These are phyloP conservation scores for Cistogaster globosa DNA, from an alignment of 2,888 invertebrate genomes.

Conservation along the genomic window DNA sequence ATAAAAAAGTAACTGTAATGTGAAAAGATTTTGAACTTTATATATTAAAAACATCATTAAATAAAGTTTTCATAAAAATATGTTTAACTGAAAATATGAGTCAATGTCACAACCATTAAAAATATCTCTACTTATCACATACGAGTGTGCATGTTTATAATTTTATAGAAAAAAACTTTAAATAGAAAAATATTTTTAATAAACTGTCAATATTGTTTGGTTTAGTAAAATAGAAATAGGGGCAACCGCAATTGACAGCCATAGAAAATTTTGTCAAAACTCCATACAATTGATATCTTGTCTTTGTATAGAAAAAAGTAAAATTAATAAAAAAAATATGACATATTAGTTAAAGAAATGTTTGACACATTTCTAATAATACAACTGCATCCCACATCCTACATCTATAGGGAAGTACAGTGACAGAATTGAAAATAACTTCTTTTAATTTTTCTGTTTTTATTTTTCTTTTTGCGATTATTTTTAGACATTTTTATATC, in stretches of 20 bases:
- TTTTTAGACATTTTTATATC: no score
- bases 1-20: not conserved
- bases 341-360: not conserved
- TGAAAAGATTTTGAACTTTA: not conserved
- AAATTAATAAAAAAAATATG: not conserved
- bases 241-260: slow-evolving; percentile 36
- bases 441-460: no score
- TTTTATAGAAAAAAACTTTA: not conserved
- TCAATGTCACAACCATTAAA: not conserved
- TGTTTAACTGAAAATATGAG: not conserved
- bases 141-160: no score
- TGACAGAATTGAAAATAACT: no score
- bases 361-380: not conserved
- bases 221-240: slow-evolving; percentile 7
- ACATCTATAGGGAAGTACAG: not conserved
- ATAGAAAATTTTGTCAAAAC: slow-evolving; percentile 14
- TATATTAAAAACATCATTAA: not conserved
- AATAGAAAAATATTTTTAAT: slow-evolving; percentile 18
- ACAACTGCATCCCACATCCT: no score
- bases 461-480: no score
- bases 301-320: not conserved
- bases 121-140: not conserved
- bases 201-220: slow-evolving; percentile 27
- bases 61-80: not conserved
- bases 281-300: not conserved